phyloP scores from a whole-genome alignment of 2,113 vertebrate species.

The Pituophis catenifer region DNA sequence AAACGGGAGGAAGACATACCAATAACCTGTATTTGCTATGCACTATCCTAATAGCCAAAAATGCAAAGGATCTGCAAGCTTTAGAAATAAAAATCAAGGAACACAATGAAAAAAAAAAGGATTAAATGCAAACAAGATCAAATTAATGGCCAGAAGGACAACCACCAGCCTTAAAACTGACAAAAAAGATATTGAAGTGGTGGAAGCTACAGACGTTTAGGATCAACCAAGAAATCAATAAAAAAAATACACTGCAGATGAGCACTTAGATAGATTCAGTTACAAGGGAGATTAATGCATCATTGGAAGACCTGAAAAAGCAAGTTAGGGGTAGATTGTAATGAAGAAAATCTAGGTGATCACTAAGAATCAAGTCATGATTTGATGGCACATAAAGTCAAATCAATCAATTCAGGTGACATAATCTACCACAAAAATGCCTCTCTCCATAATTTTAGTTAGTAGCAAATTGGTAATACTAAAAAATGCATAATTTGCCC shows the following conservation, averaged over 20 bases:
- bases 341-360: neutral
- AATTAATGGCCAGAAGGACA: neutral
- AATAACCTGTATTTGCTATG: neutral
- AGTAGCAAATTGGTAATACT: neutral
- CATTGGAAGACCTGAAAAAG: neutral
- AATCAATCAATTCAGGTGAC: neutral
- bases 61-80: neutral
- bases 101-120: neutral
- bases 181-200: neutral
- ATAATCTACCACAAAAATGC: neutral
- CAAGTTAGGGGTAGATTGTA: neutral
- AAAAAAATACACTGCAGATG: neutral
- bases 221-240: neutral
- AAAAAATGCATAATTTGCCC: neutral
- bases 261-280: neutral
- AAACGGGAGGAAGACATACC: neutral
- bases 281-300: neutral
- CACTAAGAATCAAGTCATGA: neutral
- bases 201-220: neutral
- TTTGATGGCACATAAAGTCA: neutral
- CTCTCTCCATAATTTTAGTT: neutral
- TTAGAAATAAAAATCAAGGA: neutral
- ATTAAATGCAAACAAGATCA: neutral
- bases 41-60: neutral
- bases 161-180: neutral